Evolutionary conservation across 2,113 vertebrate genomes (phyloP).

Genomic region (Pteruthius melanotis): DNA sequence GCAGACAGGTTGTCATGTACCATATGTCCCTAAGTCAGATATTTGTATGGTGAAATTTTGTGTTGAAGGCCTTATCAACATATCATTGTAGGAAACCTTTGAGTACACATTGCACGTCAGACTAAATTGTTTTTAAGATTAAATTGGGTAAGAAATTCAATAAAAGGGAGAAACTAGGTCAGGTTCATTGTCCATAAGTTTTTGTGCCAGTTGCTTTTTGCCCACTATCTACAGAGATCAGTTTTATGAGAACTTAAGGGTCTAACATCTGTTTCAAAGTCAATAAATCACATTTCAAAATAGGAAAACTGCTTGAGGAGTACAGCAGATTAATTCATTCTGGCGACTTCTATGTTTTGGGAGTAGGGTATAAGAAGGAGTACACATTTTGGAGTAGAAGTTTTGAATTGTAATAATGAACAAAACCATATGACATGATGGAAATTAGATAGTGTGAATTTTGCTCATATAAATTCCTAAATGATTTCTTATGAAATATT

Average conservation of each 20-base stretch:
- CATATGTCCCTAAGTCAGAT: background rate
- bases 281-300: background rate
- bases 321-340: background rate
- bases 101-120: background rate
- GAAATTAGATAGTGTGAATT: background rate
- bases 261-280: background rate
- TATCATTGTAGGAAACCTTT: background rate
- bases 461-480: background rate
- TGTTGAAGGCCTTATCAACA: background rate
- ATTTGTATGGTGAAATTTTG: background rate
- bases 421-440: background rate
- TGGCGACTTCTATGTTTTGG: background rate
- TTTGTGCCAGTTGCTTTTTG: background rate
- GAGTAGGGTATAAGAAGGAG: background rate
- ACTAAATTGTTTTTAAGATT: background rate
- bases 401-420: background rate
- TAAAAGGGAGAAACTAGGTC: background rate
- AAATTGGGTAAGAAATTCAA: background rate
- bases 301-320: background rate
- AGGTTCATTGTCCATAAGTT: background rate
- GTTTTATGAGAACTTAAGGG: too few relatives aligned
- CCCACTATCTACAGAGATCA: background rate
- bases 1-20: background rate
- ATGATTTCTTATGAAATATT: background rate
- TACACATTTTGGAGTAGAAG: background rate